Percentiles rank a stretch among this genome's conserved stretches.
Evolutionary conservation across 2,113 vertebrate genomes (phyloP).

Genomic region (Brachyhypopomus gauderio): DNA sequence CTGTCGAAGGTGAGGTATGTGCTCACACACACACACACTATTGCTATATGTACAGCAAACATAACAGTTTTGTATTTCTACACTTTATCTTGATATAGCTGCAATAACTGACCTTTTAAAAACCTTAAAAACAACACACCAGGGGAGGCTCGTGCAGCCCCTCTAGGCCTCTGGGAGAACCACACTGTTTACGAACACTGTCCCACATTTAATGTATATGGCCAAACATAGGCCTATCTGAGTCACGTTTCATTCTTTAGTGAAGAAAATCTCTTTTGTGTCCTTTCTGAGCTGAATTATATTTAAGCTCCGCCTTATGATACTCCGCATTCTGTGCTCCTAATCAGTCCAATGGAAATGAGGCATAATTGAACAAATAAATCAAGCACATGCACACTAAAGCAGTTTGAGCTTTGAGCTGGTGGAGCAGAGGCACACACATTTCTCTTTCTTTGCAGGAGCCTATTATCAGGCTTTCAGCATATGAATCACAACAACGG

Average conservation of each 20-base stretch:
- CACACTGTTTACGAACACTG: slow-evolving; percentile 21
- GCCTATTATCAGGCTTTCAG: slow-evolving; percentile 13
- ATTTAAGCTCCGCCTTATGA: slow-evolving; percentile 53
- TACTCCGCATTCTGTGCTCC: slow-evolving; percentile 50
- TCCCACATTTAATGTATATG: slow-evolving; percentile 27
- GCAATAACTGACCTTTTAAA: neutral
- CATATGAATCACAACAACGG: neutral
- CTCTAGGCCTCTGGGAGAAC: neutral
- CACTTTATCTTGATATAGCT: neutral
- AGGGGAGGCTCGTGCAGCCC: neutral
- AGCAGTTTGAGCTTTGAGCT: slow-evolving; percentile 49
- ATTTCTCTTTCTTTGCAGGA: slow-evolving; percentile 49
- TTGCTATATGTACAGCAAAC: neutral
- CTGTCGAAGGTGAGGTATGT: too few species aligned
- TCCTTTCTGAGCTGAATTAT: slow-evolving; percentile 48
- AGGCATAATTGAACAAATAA: slow-evolving; percentile 60
- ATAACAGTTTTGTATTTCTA: neutral
- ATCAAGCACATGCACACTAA: slow-evolving; percentile 53
- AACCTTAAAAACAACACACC: neutral
- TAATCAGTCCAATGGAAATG: slow-evolving; percentile 59
- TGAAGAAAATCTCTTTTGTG: slow-evolving; percentile 31
- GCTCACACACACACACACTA: neutral
- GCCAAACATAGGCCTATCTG: slow-evolving; percentile 19
- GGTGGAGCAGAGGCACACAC: slow-evolving; percentile 33
- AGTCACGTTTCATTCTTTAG: slow-evolving; percentile 32